Evolutionary conservation across 2,113 vertebrate species (phyloP).

Genomic region (Ariopsis seemanni): DNA sequence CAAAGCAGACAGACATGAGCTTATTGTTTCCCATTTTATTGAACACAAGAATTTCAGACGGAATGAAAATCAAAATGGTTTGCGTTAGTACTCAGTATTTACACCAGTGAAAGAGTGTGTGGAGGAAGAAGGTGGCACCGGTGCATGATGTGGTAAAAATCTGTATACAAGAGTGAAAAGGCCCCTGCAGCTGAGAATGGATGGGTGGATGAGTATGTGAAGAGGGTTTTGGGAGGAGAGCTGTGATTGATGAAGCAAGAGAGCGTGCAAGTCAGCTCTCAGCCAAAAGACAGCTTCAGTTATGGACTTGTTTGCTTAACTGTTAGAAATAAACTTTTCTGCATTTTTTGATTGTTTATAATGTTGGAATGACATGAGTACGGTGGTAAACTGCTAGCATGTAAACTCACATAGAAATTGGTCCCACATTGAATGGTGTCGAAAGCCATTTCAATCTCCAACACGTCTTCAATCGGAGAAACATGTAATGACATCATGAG

Average conservation of each 20-base stretch:
- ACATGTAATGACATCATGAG: conserved; percentile 10
- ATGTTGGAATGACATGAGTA: conserved; percentile 41
- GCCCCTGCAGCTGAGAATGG: conserved; percentile 77
- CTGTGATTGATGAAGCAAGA: conserved; percentile 38
- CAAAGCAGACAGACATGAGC: conserved; percentile 16
- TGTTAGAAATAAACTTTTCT: conserved; percentile 31
- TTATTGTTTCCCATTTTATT: conserved; percentile 79
- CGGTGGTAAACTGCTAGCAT: conserved; percentile 35
- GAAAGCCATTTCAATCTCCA: conserved; percentile 43
- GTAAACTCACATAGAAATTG: conserved; percentile 55
- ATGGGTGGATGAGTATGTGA: conserved; percentile 64
- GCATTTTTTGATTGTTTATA: background rate
- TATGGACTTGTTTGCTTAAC: conserved; percentile 26
- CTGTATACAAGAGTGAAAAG: conserved; percentile 83
- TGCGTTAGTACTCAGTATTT: conserved; percentile 92
- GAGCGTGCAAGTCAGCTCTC: conserved; percentile 21
- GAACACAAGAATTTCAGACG: conserved; percentile 90
- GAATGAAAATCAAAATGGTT: conserved; percentile 89
- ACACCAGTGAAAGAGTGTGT: conserved; percentile 81
- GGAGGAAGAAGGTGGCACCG: conserved; percentile 73
- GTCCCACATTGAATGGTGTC: conserved; percentile 53
- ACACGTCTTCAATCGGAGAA: conserved; percentile 28
- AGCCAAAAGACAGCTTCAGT: conserved; percentile 9
- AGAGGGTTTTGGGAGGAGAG: conserved; percentile 60
- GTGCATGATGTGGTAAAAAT: conserved; percentile 85